Evolutionary conservation across 1,140 invertebrate genomes (phyloP), one percentile per base, ranked within the genome.

Genomic region (Latrodectus geometricus): DNA sequence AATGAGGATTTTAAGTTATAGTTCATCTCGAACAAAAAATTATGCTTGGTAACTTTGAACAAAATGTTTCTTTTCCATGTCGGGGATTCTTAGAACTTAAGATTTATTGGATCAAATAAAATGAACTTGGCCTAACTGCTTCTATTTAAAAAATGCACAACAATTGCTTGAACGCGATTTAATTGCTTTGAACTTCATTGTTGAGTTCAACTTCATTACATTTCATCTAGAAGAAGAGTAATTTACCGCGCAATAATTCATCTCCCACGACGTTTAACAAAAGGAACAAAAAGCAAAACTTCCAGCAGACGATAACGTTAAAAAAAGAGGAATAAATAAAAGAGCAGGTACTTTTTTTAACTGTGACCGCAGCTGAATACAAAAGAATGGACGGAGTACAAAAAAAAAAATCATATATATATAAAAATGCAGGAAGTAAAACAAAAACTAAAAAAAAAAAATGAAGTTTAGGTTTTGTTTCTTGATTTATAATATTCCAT

Each of bases 401-500:
- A 21, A 69, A n/a, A 21, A 21, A 21, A 69, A n/a, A 21, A 23
- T 23, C 17, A 61, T 17, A 61, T 14, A 61, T 61, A 21, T 23
- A 7, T 68, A 50, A 78, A 49, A 78, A 66, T 68, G 23, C 14
- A 49, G 66, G 61, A 68, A 35, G 17, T 11, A 66, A 20, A 48
- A 65, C 8, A 66, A 66, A n/a, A 78, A 48, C 14, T 48, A 49
- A 73, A 49, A 49, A 17, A n/a, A n/a, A n/a, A n/a, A n/a, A n/a
- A n/a, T n/a, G n/a, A n/a, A 61, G 17, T 8, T 21, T 4, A 69
- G 9, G 23, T 78, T 78, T 66, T 78, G 35, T 66, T 66, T 78
- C 61, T 35, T 78, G 76, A 78, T 78, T 78, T 78, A 78, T 68
- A 68, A 66, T 66, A 66, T 66, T 78, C 56, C 23, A 78, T 78